A percentile compares a stretch with the other conserved stretches of the same genome.
Evolutionary conservation across 2,113 vertebrate species (phyloP).

Genomic region (Eublepharis macularius): DNA sequence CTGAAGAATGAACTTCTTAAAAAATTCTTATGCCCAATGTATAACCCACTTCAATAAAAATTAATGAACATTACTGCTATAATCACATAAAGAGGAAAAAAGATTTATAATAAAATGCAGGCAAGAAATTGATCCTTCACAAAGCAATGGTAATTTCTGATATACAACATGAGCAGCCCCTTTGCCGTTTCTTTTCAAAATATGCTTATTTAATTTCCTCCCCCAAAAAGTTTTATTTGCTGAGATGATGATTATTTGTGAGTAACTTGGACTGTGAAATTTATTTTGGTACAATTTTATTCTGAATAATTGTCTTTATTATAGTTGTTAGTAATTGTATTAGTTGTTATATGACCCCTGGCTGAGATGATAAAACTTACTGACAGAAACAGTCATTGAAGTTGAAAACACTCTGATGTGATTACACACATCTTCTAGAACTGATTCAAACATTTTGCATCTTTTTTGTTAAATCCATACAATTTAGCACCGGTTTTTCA

Average conservation of each 20-base stretch:
- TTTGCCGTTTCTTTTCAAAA: slow-evolving; percentile 1
- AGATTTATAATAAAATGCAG: slow-evolving; percentile 1
- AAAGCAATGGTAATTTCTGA: slow-evolving; percentile 9
- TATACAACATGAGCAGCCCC: neutral
- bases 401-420: slow-evolving; percentile 1
- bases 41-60: slow-evolving; percentile 11
- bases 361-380: slow-evolving; percentile 21
- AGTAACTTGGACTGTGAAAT: neutral
- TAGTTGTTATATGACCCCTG: neutral
- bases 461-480: neutral
- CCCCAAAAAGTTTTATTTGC: neutral
- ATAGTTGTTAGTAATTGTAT: slow-evolving; percentile 9
- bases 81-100: neutral
- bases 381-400: slow-evolving; percentile 1
- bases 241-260: slow-evolving; percentile 7
- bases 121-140: neutral
- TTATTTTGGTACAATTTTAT: slow-evolving; percentile 10
- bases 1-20: neutral
- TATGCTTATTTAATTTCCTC: neutral
- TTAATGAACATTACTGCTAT: neutral
- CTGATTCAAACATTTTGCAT: neutral
- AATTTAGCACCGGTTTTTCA: neutral
- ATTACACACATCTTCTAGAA: slow-evolving; percentile 7
- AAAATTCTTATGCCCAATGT: neutral
- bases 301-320: slow-evolving; percentile 6